Evolutionary conservation across 2,888 invertebrate genomes (phyloP).

Genomic region (Geophilus truncorum): DNA sequence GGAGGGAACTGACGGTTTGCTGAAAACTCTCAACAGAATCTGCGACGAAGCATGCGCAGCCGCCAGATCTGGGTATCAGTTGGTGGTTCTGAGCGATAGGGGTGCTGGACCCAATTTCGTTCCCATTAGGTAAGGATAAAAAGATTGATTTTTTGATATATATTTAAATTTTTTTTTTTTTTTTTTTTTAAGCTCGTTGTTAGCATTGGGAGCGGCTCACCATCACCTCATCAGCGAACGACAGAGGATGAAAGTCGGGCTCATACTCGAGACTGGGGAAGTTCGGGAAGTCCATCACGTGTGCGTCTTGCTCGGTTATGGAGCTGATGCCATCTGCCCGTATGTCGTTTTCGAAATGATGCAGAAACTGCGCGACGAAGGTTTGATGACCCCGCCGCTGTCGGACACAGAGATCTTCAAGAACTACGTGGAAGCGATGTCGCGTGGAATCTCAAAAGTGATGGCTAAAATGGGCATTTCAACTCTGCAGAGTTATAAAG

Average conservation of each 20-base stretch:
- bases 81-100: constrained; percentile 79
- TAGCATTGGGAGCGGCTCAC: constrained; percentile 88
- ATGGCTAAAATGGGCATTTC: constrained; percentile 99
- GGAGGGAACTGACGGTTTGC: constrained; percentile 69
- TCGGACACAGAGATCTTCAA: constrained; percentile 75
- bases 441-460: constrained; percentile 82
- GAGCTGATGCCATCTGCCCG: constrained; percentile 96
- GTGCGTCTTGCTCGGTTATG: constrained; percentile 91
- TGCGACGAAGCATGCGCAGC: constrained; percentile 76
- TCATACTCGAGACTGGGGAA: constrained; percentile 93
- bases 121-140: constrained; percentile 50
- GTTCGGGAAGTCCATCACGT: constrained; percentile 91
- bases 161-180: not conserved
- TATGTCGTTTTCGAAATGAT: constrained; percentile 94
- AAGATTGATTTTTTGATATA: not conserved
- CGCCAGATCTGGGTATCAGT: constrained; percentile 69
- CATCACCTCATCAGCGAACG: constrained; percentile 92
- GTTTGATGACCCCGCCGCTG: constrained; percentile 68
- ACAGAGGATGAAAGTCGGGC: constrained; percentile 91
- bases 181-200: constrained; percentile 59
- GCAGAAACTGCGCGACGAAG: constrained; percentile 75
- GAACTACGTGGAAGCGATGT: constrained; percentile 85
- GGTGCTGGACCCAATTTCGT: constrained; percentile 52
- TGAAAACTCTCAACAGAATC: constrained; percentile 71
- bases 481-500: constrained; percentile 96